Evolutionary conservation across 2,113 vertebrate species (phyloP), one percentile per base, ranked within the genome.

Genomic region (Syrrhaptes paradoxus): DNA sequence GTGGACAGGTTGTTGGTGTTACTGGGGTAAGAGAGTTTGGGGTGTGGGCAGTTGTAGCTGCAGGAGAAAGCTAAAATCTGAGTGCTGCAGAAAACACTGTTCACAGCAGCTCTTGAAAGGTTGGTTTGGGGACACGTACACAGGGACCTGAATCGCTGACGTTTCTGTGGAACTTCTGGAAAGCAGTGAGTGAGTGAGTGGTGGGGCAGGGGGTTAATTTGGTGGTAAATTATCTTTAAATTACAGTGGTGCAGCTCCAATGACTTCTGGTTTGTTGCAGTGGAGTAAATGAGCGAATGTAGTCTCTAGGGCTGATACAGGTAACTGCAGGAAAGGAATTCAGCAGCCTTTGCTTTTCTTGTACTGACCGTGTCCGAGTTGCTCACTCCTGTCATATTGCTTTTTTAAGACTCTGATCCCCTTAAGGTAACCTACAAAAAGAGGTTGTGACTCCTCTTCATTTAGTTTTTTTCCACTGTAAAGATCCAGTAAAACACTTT

Each of bases 101-200:
- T 87, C 32, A 28, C 38, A 92, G 21, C 45, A 81, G 65, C 38
- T 78, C 41, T 57, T 62, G 38, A 25, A 48, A 67, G 45, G 48
- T 24, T 81, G 61, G 5, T 67, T 2, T 71, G 48, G 68, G 76
- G 34, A 28, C 57, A 28, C 0, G 0, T 24, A 15, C 0, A 0
- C 26, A 66, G 41, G 49, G 66, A 34, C 34, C 43, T 41, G 48
- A 74, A 67, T 48, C 0, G 0, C 54, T 46, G 12, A 19, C 1
- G 0, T 72, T 82, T 74, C 70, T 72, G 49, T 79, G 87, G 58
- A 87, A 61, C 45, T 78, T 92, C 43, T 71, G n/a, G 41, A 85
- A 89, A 70, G 66, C 74, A 68, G 51, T 52, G 51, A 48, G 48
- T 59, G 52, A 92, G 45, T 38, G 70, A 90, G 54, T 61, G 49